phyloP scores from a whole-genome alignment of 2,113 vertebrate species.

The Eptesicus fuscus region DNA sequence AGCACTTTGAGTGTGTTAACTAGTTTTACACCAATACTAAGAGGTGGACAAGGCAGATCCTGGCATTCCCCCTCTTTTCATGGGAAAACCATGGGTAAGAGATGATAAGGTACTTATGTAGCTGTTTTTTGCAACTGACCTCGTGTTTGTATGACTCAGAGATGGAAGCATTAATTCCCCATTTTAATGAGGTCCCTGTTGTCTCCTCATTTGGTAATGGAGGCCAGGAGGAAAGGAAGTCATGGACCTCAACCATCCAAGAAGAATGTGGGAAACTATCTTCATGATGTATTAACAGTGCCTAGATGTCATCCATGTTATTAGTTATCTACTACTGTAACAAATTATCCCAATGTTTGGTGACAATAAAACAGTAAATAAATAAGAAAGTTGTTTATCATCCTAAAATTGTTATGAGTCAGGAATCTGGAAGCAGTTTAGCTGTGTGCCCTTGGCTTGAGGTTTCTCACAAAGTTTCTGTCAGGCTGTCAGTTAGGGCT shows the following conservation, averaged over 20 bases:
- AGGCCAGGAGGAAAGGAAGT: neutral
- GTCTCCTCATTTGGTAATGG: neutral
- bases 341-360: neutral
- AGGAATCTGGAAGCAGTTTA: neutral
- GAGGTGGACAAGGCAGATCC: neutral
- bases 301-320: neutral
- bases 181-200: neutral
- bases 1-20: neutral
- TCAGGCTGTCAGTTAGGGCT: neutral
- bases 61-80: neutral
- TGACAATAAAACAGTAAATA: neutral
- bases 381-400: neutral
- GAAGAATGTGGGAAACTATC: neutral
- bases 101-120: neutral
- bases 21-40: neutral
- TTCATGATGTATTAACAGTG: neutral
- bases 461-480: neutral
- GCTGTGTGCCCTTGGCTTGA: neutral
- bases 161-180: neutral
- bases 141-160: neutral
- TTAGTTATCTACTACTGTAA: neutral
- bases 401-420: neutral
- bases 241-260: neutral
- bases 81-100: neutral
- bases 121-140: neutral